A percentile compares a stretch with the other conserved stretches of the same genome.
These are phyloP conservation scores for Perca schrenkii DNA, from an alignment of 2,113 vertebrate species.

Conservation along the genomic window DNA sequence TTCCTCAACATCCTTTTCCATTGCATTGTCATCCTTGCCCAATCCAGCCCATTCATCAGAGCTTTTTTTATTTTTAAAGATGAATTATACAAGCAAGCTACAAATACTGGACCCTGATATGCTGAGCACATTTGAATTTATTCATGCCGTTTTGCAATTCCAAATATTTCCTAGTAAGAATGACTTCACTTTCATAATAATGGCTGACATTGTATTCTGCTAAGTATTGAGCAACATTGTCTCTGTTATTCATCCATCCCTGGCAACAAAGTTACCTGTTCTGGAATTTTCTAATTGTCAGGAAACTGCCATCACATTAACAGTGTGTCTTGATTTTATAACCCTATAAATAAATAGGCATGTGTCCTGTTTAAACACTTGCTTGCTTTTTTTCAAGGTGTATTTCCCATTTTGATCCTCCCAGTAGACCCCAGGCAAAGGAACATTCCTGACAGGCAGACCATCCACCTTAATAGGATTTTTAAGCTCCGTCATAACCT, in stretches of 20 bases:
- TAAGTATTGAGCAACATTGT: neutral
- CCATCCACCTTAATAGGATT: conserved; percentile 61
- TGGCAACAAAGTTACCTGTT: neutral
- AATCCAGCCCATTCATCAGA: conserved; percentile 25
- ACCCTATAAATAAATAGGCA: neutral
- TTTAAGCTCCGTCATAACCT: conserved; percentile 53
- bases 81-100: conserved; percentile 33
- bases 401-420: conserved; percentile 43
- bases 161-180: neutral
- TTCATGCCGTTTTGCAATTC: conserved; percentile 23
- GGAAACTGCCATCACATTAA: neutral
- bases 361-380: neutral
- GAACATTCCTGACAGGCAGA: conserved; percentile 16
- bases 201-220: neutral
- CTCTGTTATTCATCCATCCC: neutral
- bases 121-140: conserved; percentile 11
- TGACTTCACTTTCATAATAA: neutral
- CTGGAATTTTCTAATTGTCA: neutral
- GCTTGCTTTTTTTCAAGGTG: neutral
- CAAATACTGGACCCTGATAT: conserved; percentile 20
- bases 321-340: neutral
- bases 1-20: conserved; percentile 19
- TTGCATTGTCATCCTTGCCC: conserved; percentile 17
- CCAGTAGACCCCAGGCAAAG: conserved; percentile 24
- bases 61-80: neutral